A percentile compares a stretch with the other conserved stretches of the same genome.
These are phyloP conservation scores for Plutella xylostella DNA, from an alignment of 2,888 invertebrate species.

Conservation along the genomic window DNA sequence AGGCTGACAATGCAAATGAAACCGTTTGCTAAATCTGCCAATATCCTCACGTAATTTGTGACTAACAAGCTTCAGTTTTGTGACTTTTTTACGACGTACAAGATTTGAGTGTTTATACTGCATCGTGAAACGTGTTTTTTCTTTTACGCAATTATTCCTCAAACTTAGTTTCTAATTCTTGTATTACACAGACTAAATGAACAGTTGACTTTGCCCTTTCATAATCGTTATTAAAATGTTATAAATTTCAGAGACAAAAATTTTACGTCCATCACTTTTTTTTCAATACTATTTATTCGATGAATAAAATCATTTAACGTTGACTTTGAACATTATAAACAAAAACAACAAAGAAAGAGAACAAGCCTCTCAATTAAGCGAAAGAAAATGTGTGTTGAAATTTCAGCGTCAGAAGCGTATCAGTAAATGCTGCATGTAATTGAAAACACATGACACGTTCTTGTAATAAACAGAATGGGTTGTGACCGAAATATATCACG, in stretches of 20 bases:
- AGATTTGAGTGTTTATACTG: too few relatives aligned
- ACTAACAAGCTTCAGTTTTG: conserved; percentile 2
- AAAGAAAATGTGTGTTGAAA: conserved; percentile 26
- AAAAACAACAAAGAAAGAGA: neutral
- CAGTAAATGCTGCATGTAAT: conserved; percentile 40
- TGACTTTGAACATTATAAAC: neutral
- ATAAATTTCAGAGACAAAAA: too few relatives aligned
- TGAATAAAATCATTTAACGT: too few relatives aligned
- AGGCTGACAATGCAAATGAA: conserved; percentile 4
- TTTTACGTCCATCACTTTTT: too few relatives aligned
- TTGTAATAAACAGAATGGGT: conserved; percentile 19
- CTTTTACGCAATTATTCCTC: too few relatives aligned
- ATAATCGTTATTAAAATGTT: too few relatives aligned
- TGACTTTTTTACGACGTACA: conserved; percentile 2
- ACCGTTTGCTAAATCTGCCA: neutral
- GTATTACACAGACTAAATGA: too few relatives aligned
- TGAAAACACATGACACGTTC: conserved; percentile 37
- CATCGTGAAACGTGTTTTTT: too few relatives aligned
- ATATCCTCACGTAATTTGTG: conserved; percentile 3
- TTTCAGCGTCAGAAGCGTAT: conserved; percentile 30
- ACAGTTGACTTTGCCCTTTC: too few relatives aligned
- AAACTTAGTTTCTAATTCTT: too few relatives aligned
- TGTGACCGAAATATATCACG: too few relatives aligned
- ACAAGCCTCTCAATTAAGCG: neutral
- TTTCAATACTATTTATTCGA: too few relatives aligned